Percentiles rank a stretch among this genome's conserved stretches.
Conservation (phyloP, 2,113 vertebrate species). For the Odontophorus gujanensis region DNA sequence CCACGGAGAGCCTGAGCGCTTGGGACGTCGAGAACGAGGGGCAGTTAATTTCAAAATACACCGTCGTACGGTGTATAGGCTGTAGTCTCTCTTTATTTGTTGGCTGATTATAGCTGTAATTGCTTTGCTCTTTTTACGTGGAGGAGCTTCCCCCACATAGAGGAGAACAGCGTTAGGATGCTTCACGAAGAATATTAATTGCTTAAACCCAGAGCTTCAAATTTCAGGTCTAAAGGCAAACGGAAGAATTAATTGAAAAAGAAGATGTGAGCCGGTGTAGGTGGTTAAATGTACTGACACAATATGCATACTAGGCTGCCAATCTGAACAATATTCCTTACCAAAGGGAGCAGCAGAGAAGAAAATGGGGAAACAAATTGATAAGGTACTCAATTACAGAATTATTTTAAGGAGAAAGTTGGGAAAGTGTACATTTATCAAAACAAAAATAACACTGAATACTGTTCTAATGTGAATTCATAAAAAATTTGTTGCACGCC, state of each 20-base stretch:
- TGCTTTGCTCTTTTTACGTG: constrained; percentile 16
- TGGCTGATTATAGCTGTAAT: constrained; percentile 25
- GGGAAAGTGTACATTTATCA: background rate
- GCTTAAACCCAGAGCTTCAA: constrained; percentile 31
- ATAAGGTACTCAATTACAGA: background rate
- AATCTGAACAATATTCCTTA: background rate
- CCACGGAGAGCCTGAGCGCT: background rate
- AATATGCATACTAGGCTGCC: background rate
- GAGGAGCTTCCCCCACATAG: background rate
- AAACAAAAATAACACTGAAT: background rate
- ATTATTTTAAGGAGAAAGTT: background rate
- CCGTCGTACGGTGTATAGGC: background rate
- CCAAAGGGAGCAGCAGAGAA: background rate
- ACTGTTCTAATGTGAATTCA: background rate
- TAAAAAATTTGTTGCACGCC: background rate
- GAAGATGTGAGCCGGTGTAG: background rate
- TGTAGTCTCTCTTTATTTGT: constrained; percentile 15
- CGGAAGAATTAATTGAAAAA: constrained; percentile 14
- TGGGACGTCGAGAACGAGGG: background rate
- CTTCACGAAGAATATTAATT: constrained; percentile 6
- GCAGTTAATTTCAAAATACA: constrained; percentile 2
- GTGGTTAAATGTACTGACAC: background rate
- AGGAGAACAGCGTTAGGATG: background rate
- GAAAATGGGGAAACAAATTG: background rate
- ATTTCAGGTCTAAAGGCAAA: constrained; percentile 24